phyloP scores from a whole-genome alignment of 1,140 invertebrate genomes.

The Meloidogyne chitwoodi region DNA sequence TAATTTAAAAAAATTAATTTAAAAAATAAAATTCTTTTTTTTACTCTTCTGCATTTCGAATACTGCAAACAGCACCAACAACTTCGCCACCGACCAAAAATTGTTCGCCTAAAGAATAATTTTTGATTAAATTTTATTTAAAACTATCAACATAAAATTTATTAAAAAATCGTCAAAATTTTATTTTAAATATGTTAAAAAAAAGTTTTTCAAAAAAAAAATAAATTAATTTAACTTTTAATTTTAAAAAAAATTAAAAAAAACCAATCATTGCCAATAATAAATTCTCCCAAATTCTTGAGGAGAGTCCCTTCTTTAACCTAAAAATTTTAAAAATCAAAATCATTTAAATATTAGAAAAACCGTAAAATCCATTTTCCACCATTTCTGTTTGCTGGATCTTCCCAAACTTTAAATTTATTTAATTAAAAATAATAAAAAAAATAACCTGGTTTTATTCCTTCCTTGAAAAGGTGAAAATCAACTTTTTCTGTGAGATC shows the following conservation, averaged over 20 bases:
- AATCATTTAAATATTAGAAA: not conserved
- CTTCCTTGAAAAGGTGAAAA: conserved; percentile 94
- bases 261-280: conserved; percentile 79
- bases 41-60: too few relatives aligned
- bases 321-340: not conserved
- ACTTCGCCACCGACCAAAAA: conserved; percentile 98
- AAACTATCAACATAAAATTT: too few relatives aligned
- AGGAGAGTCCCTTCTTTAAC: conserved; percentile 87
- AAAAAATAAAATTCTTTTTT: not conserved
- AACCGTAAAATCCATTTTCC: conserved; percentile 90
- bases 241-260: not conserved
- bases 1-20: not conserved
- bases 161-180: too few relatives aligned
- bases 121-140: too few relatives aligned
- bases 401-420: conserved; percentile 85
- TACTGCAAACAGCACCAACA: conserved; percentile 91
- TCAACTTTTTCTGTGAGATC: conserved; percentile 83
- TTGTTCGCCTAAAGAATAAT: conserved; percentile 75
- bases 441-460: conserved; percentile 98
- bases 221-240: not conserved
- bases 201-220: too few relatives aligned
- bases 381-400: conserved; percentile 85
- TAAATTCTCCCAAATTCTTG: conserved; percentile 94
- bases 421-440: conserved; percentile 63
- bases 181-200: too few relatives aligned